phyloP scores from a whole-genome alignment of 2,888 invertebrate species.

The Oscheius sp. region DNA sequence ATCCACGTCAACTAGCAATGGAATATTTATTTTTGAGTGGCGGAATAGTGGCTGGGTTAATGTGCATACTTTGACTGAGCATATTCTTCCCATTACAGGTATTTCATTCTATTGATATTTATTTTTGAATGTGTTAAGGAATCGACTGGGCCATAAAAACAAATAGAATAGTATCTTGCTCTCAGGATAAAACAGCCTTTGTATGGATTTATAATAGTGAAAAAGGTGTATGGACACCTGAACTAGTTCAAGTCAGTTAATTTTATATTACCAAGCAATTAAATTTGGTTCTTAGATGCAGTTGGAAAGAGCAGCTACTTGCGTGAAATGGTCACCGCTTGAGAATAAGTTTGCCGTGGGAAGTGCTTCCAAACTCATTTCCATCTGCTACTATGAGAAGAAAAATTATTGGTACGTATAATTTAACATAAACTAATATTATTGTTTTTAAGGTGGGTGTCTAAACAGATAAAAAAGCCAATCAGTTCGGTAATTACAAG shows the following conservation, averaged over 20 bases:
- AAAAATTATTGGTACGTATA: constrained; percentile 82
- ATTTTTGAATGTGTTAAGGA: constrained; percentile 19
- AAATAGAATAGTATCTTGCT: constrained; percentile 96
- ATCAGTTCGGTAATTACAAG: constrained; percentile 95
- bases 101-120: neutral
- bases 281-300: constrained; percentile 75
- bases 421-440: neutral
- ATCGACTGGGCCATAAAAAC: constrained; percentile 97
- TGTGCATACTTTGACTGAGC: constrained; percentile 80
- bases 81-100: constrained; percentile 94
- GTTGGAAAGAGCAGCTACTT: constrained; percentile 96
- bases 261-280: neutral
- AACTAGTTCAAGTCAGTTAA: constrained; percentile 85
- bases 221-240: constrained; percentile 95
- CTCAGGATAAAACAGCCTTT: constrained; percentile 95
- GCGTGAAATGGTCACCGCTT: constrained; percentile 97
- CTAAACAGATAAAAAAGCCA: constrained; percentile 98
- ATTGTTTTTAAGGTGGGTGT: constrained; percentile 86
- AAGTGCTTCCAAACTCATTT: constrained; percentile 92
- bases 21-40: constrained; percentile 91
- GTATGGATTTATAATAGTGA: constrained; percentile 94
- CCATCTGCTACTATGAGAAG: constrained; percentile 96
- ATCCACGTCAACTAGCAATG: constrained; percentile 93
- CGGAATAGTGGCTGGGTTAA: constrained; percentile 86
- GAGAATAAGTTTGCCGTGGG: constrained; percentile 99